A percentile compares a stretch with the other conserved stretches of the same genome.
Evolutionary conservation across 2,888 invertebrate species (phyloP).

Genomic region (Geotrupes spiniger): DNA sequence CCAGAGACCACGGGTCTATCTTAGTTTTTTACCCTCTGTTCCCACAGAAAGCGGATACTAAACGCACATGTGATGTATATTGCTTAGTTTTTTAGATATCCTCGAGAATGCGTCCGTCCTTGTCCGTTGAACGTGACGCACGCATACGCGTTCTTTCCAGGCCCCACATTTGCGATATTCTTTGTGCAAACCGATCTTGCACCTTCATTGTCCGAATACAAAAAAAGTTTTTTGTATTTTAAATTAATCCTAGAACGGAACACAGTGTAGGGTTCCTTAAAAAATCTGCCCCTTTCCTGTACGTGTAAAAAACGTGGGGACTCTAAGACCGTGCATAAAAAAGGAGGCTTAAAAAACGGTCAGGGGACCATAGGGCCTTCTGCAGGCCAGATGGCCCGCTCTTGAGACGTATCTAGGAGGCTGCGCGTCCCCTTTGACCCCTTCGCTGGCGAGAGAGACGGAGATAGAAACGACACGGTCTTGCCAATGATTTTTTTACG

Average conservation of each 20-base stretch:
- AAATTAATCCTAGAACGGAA: conserved; percentile 52
- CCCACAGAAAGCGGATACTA: conserved; percentile 46
- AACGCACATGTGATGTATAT: conserved; percentile 39
- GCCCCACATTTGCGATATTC: conserved; percentile 33
- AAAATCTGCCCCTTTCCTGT: conserved; percentile 53
- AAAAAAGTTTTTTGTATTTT: conserved; percentile 44
- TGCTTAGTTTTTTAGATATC: conserved; percentile 34
- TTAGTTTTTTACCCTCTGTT: conserved; percentile 44
- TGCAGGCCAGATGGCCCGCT: conserved; percentile 34
- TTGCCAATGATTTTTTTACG: conserved; percentile 9
- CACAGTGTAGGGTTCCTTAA: conserved; percentile 51
- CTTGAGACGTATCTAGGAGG: conserved; percentile 39
- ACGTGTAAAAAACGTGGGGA: conserved; percentile 27
- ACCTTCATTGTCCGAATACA: conserved; percentile 49
- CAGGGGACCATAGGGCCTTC: conserved; percentile 40
- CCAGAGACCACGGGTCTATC: conserved; percentile 26
- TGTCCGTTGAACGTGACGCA: conserved; percentile 23
- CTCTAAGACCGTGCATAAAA: conserved; percentile 44
- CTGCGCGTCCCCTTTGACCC: conserved; percentile 45
- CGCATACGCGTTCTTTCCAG: conserved; percentile 6
- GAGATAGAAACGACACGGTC: conserved; percentile 22
- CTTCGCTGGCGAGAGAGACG: conserved; percentile 43
- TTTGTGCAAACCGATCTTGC: conserved; percentile 48
- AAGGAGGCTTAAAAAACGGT: conserved; percentile 51
- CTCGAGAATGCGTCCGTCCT: conserved; percentile 22